phyloP scores from a whole-genome alignment of 1,140 invertebrate genomes.

The Glomeris maerens region DNA sequence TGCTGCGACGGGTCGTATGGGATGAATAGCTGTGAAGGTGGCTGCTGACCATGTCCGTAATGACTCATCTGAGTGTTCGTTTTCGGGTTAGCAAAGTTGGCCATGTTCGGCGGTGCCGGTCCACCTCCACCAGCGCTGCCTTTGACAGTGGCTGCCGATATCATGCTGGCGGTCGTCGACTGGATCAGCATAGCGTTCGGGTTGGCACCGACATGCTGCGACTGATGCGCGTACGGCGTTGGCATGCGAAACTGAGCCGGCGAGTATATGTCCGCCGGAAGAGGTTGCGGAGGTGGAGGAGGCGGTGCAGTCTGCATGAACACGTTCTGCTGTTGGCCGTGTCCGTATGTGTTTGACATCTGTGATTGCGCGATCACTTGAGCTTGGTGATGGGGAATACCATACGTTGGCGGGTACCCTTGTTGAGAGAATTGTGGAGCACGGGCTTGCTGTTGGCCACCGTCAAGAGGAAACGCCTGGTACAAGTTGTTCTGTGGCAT shows the following conservation, averaged over 20 bases:
- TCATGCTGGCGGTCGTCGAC: constrained; percentile 66
- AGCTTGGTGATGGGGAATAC: constrained; percentile 32
- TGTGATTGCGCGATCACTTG: constrained; percentile 22
- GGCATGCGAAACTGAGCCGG: constrained; percentile 53
- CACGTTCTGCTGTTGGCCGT: constrained; percentile 49
- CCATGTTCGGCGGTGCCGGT: background rate
- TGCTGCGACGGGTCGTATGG: constrained; percentile 29
- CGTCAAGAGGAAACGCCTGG: constrained; percentile 50
- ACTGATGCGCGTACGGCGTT: constrained; percentile 53
- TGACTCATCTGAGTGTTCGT: background rate
- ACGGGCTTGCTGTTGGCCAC: constrained; percentile 35
- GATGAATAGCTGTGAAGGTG: constrained; percentile 23
- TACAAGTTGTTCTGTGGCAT: constrained; percentile 61
- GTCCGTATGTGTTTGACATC: constrained; percentile 40
- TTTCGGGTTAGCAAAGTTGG: background rate
- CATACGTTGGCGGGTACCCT: constrained; percentile 39
- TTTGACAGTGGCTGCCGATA: constrained; percentile 57
- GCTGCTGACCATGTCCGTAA: background rate
- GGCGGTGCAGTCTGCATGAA: constrained; percentile 45
- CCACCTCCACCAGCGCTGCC: constrained; percentile 53
- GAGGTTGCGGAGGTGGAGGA: constrained; percentile 35
- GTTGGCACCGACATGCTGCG: constrained; percentile 60
- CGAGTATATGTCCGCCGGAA: constrained; percentile 63
- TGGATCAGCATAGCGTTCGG: constrained; percentile 78
- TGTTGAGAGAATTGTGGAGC: constrained; percentile 46